Evolutionary conservation across 2,888 invertebrate species (phyloP), one percentile per base, ranked within the genome.

Genomic region (Caenorhabditis zanzibari): DNA sequence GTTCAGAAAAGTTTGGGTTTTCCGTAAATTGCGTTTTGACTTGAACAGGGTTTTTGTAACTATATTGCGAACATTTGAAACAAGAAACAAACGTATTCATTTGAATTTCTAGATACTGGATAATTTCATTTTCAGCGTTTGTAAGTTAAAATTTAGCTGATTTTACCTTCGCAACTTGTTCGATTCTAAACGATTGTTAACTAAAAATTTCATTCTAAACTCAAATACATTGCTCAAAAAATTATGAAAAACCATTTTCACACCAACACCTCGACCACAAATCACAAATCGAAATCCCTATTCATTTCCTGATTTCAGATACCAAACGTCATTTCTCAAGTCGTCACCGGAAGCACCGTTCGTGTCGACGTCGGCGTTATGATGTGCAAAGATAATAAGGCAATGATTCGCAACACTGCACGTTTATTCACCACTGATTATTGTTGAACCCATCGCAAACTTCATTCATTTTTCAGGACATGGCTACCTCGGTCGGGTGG

Each of bases 371-470:
- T 83, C 16, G 83, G 80, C n/a, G 83, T 83, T 6, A 79, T 83
- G 83, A 83, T 83, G 83, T 83, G 79, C 69, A 83, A 83, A 63
- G 73, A 83, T 80, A 83, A 80, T 44, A 54, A 75, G 81, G 81
- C 71, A 72, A 56, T 71, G 54, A 22, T 79, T 71, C 71, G 63
- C 41, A 24, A 79, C 56, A 79, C 71, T 79, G 79, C 71, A 79
- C 79, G 71, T 77, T 44, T 44, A 16, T 16, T 28, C 28, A 26
- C 58, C 28, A 6, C 49, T 38, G n/a, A 49, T n/a, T 24, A 44
- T 28, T 10, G 4, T 9, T n/a, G 58, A n/a, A 58, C 38, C 44
- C 32, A 41, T 64, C 52, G 22, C 64, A 71, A 79, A 79, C 71
- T 71, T 71, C 22, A 9, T 2, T 19, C 19, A 2, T 74, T n/a